These are phyloP conservation scores for Silurus aristotelis DNA, from an alignment of 2,797 vertebrate genomes.

Conservation along the genomic window DNA sequence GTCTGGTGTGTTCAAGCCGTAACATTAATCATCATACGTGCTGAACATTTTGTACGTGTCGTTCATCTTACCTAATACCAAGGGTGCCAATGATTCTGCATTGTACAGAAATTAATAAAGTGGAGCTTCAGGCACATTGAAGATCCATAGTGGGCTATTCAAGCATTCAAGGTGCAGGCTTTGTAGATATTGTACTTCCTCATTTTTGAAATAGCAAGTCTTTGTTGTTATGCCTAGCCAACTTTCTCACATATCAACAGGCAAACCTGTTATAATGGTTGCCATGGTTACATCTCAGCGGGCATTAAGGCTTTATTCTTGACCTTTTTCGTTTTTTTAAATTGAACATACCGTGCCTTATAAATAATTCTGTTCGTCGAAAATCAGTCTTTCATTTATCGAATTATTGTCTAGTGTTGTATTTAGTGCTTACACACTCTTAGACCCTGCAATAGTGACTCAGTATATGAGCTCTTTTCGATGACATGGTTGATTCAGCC, in stretches of 20 bases:
- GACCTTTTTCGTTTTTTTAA: not conserved
- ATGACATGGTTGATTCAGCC: not conserved
- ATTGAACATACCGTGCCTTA: not conserved
- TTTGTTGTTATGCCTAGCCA: not conserved
- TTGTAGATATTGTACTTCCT: not conserved
- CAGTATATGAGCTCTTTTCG: not conserved
- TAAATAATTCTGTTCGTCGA: not conserved
- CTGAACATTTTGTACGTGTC: not conserved
- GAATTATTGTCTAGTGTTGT: not conserved
- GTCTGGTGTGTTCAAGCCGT: not conserved
- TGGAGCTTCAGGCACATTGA: not conserved
- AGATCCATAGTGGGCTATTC: not conserved
- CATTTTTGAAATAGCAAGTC: constrained; percentile 5
- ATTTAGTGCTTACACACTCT: not conserved
- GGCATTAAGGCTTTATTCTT: not conserved
- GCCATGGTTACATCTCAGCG: not conserved
- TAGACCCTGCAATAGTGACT: not conserved
- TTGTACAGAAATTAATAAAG: too few relatives aligned
- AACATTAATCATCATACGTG: not conserved
- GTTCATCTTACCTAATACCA: not conserved
- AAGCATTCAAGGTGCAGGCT: not conserved
- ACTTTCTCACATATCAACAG: not conserved
- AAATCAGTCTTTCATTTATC: not conserved
- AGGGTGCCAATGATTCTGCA: not conserved
- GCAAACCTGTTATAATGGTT: not conserved